Conservation (phyloP, 2,113 vertebrate species). For the Argyrosomus japonicus region DNA sequence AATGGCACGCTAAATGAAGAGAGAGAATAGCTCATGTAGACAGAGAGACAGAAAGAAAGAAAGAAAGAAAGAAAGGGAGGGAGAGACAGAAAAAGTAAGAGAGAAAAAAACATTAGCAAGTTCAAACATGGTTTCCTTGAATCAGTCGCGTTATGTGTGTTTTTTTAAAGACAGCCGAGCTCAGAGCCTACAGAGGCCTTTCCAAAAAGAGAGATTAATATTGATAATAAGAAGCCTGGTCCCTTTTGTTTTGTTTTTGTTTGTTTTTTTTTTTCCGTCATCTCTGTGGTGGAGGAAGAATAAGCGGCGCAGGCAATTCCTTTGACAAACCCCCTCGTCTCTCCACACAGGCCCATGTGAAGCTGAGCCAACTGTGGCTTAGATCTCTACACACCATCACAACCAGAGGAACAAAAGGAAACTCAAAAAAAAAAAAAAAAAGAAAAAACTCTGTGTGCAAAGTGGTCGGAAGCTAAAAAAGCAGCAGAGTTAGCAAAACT, state of each 20-base stretch:
- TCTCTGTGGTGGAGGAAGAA: slow-evolving; percentile 69
- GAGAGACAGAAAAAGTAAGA: slow-evolving; percentile 26
- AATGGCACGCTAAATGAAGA: slow-evolving; percentile 76
- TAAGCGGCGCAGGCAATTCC: slow-evolving; percentile 66
- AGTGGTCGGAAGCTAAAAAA: slow-evolving; percentile 68
- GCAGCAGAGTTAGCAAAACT: slow-evolving; percentile 68
- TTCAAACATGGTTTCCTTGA: slow-evolving; percentile 77
- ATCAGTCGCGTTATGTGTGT: slow-evolving; percentile 52
- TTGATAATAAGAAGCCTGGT: slow-evolving; percentile 74
- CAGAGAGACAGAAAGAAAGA: slow-evolving; percentile 28
- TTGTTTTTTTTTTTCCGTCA: slow-evolving; percentile 12
- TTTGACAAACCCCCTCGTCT: slow-evolving; percentile 74
- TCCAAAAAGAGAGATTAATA: slow-evolving; percentile 79
- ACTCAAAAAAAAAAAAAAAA: slow-evolving; percentile 24
- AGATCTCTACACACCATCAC: slow-evolving; percentile 75
- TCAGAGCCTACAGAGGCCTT: slow-evolving; percentile 71
- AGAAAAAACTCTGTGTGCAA: slow-evolving; percentile 35
- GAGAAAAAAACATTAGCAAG: slow-evolving; percentile 68
- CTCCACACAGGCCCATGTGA: slow-evolving; percentile 70
- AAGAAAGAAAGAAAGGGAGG: background rate
- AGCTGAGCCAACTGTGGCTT: slow-evolving; percentile 78
- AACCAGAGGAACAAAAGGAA: slow-evolving; percentile 74
- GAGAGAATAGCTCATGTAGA: slow-evolving; percentile 57
- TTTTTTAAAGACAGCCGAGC: slow-evolving; percentile 57
- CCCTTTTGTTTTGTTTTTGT: slow-evolving; percentile 55